These are phyloP conservation scores for Andrena hattorfiana DNA, from an alignment of 2,888 invertebrate species.

Conservation along the genomic window DNA sequence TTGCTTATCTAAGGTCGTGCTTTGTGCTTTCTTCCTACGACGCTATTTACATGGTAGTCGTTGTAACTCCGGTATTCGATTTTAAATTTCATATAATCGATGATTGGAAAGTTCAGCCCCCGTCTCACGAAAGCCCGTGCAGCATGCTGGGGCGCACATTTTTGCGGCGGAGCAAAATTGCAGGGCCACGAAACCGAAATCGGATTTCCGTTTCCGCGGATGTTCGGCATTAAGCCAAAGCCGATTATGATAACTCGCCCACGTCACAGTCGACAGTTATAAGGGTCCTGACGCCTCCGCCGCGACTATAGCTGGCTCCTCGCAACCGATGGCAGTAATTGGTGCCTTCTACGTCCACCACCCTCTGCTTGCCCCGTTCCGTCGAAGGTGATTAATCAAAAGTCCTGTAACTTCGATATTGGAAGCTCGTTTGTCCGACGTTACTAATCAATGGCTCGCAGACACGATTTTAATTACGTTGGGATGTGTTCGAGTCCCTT, in stretches of 20 bases:
- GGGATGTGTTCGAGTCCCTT: neutral
- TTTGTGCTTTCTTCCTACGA: neutral
- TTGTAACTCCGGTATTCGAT: neutral
- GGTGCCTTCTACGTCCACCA: constrained; percentile 9
- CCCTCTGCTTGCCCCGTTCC: constrained; percentile 42
- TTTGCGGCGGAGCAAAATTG: constrained; percentile 28
- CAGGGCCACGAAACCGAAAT: constrained; percentile 64
- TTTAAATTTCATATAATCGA: neutral
- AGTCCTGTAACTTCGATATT: constrained; percentile 42
- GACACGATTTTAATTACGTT: constrained; percentile 27
- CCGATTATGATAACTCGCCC: constrained; percentile 80
- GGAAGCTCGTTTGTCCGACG: constrained; percentile 44
- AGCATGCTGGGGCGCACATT: neutral
- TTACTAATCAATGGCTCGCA: constrained; percentile 17
- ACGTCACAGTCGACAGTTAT: constrained; percentile 47
- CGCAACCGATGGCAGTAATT: constrained; percentile 67
- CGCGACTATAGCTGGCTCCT: constrained; percentile 44
- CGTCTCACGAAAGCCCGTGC: constrained; percentile 3
- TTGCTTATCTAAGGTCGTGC: neutral
- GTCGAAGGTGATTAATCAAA: constrained; percentile 57
- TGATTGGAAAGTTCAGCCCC: neutral
- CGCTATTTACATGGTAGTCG: neutral
- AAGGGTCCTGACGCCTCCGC: constrained; percentile 42
- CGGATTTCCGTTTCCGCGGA: constrained; percentile 73
- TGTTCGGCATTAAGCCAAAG: constrained; percentile 77